A percentile compares a stretch with the other conserved stretches of the same genome.
Evolutionary conservation across 2,113 vertebrate genomes (phyloP).

Genomic region (Saguinus midas): DNA sequence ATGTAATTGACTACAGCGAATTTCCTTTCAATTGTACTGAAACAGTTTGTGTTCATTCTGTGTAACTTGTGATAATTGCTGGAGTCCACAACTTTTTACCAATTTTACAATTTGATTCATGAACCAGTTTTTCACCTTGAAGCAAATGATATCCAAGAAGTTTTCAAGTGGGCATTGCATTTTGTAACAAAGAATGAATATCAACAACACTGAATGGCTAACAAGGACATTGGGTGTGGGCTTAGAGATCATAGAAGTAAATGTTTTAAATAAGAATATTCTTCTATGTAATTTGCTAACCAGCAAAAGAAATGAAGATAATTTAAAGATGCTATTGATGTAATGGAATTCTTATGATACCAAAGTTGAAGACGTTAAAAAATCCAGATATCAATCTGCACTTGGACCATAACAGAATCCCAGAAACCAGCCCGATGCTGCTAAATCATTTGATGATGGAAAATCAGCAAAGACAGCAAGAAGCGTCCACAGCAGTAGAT

Average conservation of each 20-base stretch:
- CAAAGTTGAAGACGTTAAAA: background rate
- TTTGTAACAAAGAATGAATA: background rate
- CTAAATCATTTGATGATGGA: no score
- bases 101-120: background rate
- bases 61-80: background rate
- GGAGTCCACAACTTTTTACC: background rate
- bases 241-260: rapidly evolving
- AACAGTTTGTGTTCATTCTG: background rate
- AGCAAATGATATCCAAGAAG: background rate
- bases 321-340: background rate
- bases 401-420: rapidly evolving
- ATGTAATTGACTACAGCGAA: no score
- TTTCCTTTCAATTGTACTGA: background rate
- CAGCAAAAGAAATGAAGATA: background rate
- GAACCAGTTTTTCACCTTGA: background rate
- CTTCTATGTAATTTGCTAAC: background rate
- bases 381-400: background rate
- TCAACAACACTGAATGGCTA: background rate
- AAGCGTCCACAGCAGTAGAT: rapidly evolving
- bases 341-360: background rate
- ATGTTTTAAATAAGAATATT: background rate
- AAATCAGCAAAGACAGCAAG: rapidly evolving
- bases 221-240: no score
- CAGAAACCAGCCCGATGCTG: background rate
- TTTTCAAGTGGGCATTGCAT: background rate